Percentiles rank a stretch among this genome's conserved stretches.
phyloP scores from a whole-genome alignment of 2,113 vertebrate species.

The Phodopus roborovskii region DNA sequence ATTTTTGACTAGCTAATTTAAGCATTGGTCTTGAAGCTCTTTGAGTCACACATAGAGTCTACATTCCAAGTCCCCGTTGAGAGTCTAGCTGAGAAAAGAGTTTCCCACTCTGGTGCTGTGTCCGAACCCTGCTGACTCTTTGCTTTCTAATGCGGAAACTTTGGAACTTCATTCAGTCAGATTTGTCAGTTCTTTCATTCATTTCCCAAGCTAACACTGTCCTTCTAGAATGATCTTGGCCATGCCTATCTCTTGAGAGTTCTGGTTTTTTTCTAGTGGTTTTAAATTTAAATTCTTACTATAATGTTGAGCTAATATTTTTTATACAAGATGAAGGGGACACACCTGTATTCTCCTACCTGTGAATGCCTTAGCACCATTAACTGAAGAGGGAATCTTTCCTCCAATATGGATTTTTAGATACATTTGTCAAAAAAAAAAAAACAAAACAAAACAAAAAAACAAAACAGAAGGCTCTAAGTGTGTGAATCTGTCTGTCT shows the following conservation, averaged over 20 bases:
- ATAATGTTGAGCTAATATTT: not conserved
- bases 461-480: not conserved
- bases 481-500: not conserved
- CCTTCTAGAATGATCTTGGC: too few relatives aligned
- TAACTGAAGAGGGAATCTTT: not conserved
- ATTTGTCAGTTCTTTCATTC: not conserved
- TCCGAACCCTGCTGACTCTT: too few relatives aligned
- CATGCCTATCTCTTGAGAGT: not conserved
- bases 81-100: not conserved
- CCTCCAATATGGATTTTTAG: not conserved
- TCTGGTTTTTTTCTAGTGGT: not conserved
- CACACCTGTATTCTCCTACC: not conserved
- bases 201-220: not conserved
- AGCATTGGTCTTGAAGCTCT: not conserved
- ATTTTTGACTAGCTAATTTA: not conserved
- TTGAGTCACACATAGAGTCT: not conserved
- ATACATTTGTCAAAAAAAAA: not conserved
- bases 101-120: too few relatives aligned
- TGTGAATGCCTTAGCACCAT: not conserved
- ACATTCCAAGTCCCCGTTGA: not conserved
- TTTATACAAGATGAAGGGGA: not conserved
- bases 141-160: not conserved
- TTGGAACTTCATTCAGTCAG: not conserved
- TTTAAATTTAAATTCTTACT: not conserved
- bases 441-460: not conserved